Evolutionary conservation across 35 echinoderm and acorn worm genomes (phyloP).

Genomic region (Lytechinus variegatus): DNA sequence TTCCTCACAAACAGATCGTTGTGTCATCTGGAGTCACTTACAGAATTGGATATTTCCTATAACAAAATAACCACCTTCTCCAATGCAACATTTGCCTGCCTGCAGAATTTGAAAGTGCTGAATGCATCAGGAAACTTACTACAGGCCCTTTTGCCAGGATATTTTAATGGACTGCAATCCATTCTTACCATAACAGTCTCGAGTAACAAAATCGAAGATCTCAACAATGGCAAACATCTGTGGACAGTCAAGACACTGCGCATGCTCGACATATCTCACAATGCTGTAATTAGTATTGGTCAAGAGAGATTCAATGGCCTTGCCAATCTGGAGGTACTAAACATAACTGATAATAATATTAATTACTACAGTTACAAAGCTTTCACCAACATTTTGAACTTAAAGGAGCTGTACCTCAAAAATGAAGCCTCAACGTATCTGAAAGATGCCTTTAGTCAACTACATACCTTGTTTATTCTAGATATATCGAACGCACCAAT

Average conservation of each 20-base stretch:
- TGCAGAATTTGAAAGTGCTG: neutral
- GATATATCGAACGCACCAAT: slow-evolving; percentile 10
- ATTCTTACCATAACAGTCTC: neutral
- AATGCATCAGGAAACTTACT: slow-evolving; percentile 20
- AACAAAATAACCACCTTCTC: neutral
- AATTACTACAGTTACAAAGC: neutral
- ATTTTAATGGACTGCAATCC: neutral
- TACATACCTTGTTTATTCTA: neutral
- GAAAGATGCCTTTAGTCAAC: neutral
- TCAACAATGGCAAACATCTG: neutral
- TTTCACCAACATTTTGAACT: neutral
- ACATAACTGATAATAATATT: neutral
- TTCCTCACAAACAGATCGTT: neutral
- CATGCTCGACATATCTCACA: neutral
- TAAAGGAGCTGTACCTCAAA: neutral
- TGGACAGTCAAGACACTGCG: slow-evolving; percentile 19
- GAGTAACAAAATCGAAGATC: neutral
- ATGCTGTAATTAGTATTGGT: neutral
- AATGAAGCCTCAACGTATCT: neutral
- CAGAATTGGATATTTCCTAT: slow-evolving; percentile 4
- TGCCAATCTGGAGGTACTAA: neutral
- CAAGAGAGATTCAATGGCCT: neutral
- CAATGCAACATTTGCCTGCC: neutral
- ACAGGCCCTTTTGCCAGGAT: neutral
- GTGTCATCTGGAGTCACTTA: neutral